Base-by-base conservation (phyloP, 2,888 invertebrate genomes). In the Willowsia nigromaculata region DNA sequence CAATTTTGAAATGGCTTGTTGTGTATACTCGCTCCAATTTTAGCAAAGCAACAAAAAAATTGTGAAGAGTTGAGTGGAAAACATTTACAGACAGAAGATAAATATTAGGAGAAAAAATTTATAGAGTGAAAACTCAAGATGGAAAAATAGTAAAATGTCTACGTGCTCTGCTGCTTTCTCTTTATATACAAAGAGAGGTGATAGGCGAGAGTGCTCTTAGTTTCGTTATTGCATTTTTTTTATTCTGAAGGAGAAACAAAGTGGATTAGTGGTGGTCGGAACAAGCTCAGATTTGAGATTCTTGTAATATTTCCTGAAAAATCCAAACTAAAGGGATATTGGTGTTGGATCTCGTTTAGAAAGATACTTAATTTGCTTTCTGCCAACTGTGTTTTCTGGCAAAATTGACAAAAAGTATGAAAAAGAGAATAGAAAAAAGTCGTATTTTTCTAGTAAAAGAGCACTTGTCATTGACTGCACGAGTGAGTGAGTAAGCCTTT, bases 1-100 rank as follows among this genome's bases (percentile, higher is more conserved):
- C 76, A 76, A 47, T 50, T 76, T 76, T 18, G 56, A 7, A 56
- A 56, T 56, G 56, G 18, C 11, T 56, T 56, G 56, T 22, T 56
- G 18, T 56, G 22, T 56, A 6, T 22, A 56, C 2, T 13, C 5
- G 13, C 2, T 9, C 15, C 2, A 18, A 22, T 3, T 56, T 22
- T 56, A 22, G 56, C 56, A 56, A 56, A 56, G 1, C 18, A 22
- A 22, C 22, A 56, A 22, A 56, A 2, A 56, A 22, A 56, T 6
- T 15, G 5, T 2, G 56, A 18, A 11, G 22, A 22, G 56, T 56
- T 56, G 56, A 56, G 56, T 56, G 56, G 22, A 22, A 56, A 56
- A 22, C 56, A 56, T 47, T 47, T 47, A 47, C 7, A 47, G 47
- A 15, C 22, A 56, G 25, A 56, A 56, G 22, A 3, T 9, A 40